Base-by-base conservation (phyloP, 2,113 vertebrate species). In the Alaudala cheleensis region DNA sequence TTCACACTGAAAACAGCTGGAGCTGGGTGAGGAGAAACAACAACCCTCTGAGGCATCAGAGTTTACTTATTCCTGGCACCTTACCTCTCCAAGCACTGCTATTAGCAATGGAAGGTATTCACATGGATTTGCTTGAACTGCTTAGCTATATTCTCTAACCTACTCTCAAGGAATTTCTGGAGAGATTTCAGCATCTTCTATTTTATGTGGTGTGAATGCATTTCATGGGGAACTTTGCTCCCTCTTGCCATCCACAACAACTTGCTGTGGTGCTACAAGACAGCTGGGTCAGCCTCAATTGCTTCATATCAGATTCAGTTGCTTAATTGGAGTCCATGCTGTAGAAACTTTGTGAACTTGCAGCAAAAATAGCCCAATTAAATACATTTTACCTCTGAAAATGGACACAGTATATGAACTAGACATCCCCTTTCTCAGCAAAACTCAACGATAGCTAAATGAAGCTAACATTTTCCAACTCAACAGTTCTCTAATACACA, bases 391-490 rank as follows among this genome's bases (percentile, higher is more conserved):
- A n/a, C 70, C 86, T 86, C 81, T 88, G 84, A 80, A 95, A 94
- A 93, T 44, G 85, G 66, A 80, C 67, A 58, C 13, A 62, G 34
- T 34, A 11, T 83, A 45, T 56, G 91, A 94, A 93, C 84, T 51
- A 91, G 42, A 66, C 50, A 37, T 66, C 66, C 76, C 45, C 84
- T 88, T 80, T 82, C 93, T 96, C 92, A 95, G 90, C 78, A 90
- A 90, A 96, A 90, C 81, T 73, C 92, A 93, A 88, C 74, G 94
- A 95, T 90, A 91, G 78, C 81, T 90, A 91, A 95, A 88, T 90
- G 87, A 96, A 91, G 90, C 85, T 90, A 95, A 81, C 51, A 91
- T 93, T 96, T 95, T 95, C 93, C 93, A 94, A 94, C 71, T 94
- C 87, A 94, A 90, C 92, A 94, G 33, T 93, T 92, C 85, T 80